Evolutionary conservation across 2,113 vertebrate species (phyloP).

Genomic region (Morone chrysops): DNA sequence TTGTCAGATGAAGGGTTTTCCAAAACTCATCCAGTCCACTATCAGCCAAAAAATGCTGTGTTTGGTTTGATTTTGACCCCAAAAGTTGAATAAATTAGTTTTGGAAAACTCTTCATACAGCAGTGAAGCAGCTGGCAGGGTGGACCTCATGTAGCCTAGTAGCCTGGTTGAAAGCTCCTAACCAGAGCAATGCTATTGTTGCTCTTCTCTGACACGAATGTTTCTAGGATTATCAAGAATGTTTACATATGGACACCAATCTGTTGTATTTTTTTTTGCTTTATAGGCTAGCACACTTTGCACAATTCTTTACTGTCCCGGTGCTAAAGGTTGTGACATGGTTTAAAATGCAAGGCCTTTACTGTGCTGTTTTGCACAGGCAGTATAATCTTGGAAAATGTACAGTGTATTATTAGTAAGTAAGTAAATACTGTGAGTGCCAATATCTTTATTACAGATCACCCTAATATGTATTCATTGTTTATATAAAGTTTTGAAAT

Average conservation of each 20-base stretch:
- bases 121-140: background rate
- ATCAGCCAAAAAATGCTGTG: background rate
- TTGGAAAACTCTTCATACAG: background rate
- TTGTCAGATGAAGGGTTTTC: conserved; percentile 11
- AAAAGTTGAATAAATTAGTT: background rate
- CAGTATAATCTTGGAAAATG: conserved; percentile 59
- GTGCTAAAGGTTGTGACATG: conserved; percentile 67
- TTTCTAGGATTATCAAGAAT: conserved; percentile 37
- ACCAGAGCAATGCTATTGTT: background rate
- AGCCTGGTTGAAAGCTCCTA: background rate
- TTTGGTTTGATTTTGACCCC: conserved; percentile 15
- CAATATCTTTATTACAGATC: conserved; percentile 75
- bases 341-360: conserved; percentile 47
- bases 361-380: conserved; percentile 46
- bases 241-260: conserved; percentile 65
- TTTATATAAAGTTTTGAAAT: conserved; percentile 71
- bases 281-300: conserved; percentile 64
- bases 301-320: conserved; percentile 60
- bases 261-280: conserved; percentile 31
- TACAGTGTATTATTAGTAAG: conserved; percentile 70
- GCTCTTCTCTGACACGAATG: conserved; percentile 42
- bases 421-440: conserved; percentile 83
- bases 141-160: background rate
- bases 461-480: conserved; percentile 71
- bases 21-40: background rate